phyloP scores from a whole-genome alignment of 2,888 invertebrate species.

The Malthinus flaveolus region DNA sequence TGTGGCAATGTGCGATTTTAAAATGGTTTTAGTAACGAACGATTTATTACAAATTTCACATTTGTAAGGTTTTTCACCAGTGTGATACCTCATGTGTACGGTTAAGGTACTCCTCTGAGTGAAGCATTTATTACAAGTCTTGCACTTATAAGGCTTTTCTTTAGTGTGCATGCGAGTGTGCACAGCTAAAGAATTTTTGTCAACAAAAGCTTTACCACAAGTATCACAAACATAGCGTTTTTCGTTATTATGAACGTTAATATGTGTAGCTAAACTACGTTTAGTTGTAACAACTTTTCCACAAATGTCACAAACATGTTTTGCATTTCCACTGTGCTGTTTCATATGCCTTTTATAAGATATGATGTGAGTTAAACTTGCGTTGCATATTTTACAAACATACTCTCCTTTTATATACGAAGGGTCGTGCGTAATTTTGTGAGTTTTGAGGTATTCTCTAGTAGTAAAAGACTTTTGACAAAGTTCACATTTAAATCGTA shows the following conservation, averaged over 20 bases:
- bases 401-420: conserved; percentile 23
- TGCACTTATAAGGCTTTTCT: conserved; percentile 59
- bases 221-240: conserved; percentile 45
- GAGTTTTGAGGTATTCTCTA: conserved; percentile 34
- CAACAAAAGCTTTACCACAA: conserved; percentile 56
- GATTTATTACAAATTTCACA: conserved; percentile 61
- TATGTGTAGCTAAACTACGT: conserved; percentile 39
- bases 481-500: conserved; percentile 40
- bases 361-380: conserved; percentile 1
- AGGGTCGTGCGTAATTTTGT: conserved; percentile 28
- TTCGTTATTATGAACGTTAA: conserved; percentile 49
- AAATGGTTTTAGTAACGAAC: conserved; percentile 56
- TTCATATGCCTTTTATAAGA: conserved; percentile 25
- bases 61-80: conserved; percentile 61
- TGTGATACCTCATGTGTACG: conserved; percentile 3
- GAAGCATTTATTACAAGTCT: not conserved
- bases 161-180: conserved; percentile 61
- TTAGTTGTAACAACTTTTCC: conserved; percentile 56
- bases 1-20: too few species aligned
- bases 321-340: conserved; percentile 19
- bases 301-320: conserved; percentile 54
- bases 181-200: conserved; percentile 52
- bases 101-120: not conserved
- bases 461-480: conserved; percentile 55
- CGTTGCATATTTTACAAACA: conserved; percentile 24